A percentile compares a stretch with the other conserved stretches of the same genome.
Conservation (phyloP, 1,140 invertebrate species). For the Drosophila nannoptera region DNA sequence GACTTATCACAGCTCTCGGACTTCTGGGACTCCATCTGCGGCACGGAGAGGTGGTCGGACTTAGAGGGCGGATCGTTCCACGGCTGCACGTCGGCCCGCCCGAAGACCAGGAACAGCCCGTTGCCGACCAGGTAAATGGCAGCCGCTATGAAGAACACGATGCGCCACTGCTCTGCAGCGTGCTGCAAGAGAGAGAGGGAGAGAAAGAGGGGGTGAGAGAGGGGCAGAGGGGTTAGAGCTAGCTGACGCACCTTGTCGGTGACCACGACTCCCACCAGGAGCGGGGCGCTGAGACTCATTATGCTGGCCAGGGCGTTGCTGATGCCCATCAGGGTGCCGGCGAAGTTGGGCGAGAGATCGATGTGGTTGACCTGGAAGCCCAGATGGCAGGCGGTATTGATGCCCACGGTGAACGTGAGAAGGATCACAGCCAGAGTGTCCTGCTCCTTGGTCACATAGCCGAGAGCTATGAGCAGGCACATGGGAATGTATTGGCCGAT, state of each 20-base stretch:
- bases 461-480: conserved; percentile 80
- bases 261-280: conserved; percentile 82
- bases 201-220: conserved; percentile 82
- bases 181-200: conserved; percentile 68
- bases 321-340: conserved; percentile 83
- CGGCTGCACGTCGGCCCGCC: conserved; percentile 82
- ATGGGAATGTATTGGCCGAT: conserved; percentile 82
- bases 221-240: conserved; percentile 51
- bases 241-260: conserved; percentile 80
- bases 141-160: conserved; percentile 87
- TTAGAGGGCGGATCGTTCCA: conserved; percentile 82
- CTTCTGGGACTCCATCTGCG: conserved; percentile 34
- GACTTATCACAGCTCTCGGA: conserved; percentile 77
- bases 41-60: conserved; percentile 13
- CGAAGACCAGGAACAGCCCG: conserved; percentile 85
- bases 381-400: conserved; percentile 81
- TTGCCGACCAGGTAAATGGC: conserved; percentile 85
- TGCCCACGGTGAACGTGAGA: conserved; percentile 47
- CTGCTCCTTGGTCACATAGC: conserved; percentile 37
- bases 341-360: conserved; percentile 87
- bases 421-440: conserved; percentile 80
- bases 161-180: conserved; percentile 84
- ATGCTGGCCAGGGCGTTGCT: conserved; percentile 86
- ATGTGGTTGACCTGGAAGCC: conserved; percentile 85
- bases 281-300: conserved; percentile 84